Conservation (phyloP, 2,113 vertebrate species). For the Pongo abelii region DNA sequence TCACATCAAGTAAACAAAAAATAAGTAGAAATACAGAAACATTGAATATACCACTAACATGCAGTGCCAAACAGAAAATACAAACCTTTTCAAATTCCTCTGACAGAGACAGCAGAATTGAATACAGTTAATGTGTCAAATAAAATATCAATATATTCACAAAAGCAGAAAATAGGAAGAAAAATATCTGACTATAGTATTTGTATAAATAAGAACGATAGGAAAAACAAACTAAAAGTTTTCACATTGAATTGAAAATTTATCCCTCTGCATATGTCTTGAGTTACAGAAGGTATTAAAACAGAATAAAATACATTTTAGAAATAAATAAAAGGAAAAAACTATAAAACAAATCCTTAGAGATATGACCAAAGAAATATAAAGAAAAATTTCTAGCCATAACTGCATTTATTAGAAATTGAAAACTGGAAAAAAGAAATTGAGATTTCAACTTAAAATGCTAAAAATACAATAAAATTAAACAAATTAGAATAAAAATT, state of each 20-base stretch:
- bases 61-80: neutral
- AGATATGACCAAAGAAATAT: neutral
- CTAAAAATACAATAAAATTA: neutral
- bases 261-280: neutral
- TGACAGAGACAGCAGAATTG: conserved; percentile 15
- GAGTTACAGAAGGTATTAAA: neutral
- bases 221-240: neutral
- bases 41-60: neutral
- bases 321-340: neutral
- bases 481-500: conserved; percentile 2
- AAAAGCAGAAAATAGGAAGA: neutral
- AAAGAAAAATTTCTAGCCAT: neutral
- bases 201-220: neutral
- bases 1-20: conserved; percentile 64
- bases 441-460: conserved; percentile 2
- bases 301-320: neutral
- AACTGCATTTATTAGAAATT: neutral
- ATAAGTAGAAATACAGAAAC: conserved; percentile 52
- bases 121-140: neutral
- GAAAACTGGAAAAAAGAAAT: neutral
- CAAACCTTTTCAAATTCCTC: neutral
- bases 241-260: neutral
- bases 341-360: neutral
- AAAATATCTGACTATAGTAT: neutral
- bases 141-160: neutral